Base-by-base conservation (phyloP, 2,888 invertebrate species). In the Nemurella pictetii region DNA sequence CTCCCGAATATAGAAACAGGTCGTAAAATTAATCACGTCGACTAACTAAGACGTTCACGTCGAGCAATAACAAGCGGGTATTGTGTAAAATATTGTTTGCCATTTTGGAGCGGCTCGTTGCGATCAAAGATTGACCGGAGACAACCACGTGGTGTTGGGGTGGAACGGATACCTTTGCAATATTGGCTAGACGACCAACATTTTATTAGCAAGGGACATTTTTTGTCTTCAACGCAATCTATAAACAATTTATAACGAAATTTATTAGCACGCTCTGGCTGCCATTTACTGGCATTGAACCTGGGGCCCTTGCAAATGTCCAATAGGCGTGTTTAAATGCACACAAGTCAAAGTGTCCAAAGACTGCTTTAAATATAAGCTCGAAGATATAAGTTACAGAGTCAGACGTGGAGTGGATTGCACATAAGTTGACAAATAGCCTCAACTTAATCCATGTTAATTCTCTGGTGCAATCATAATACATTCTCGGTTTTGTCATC, bases 391-490 rank as follows among this genome's bases (percentile, higher is more conserved):
- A 75, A 4, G 75, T 75, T 28, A 27, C 75, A 75, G 26, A 75
- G 9, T 26, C 75, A 12, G 75, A 28, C 26, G 27, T 0, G 26
- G 75, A 75, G 75, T 75, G 75, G 27, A 75, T 75, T 28, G 75
- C 75, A 75, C 28, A 25, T 75, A 75, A 27, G 27, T 75, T 75
- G 75, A 75, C 75, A 75, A 75, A 75, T 75, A 26, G 75, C 75
- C 75, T 28, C 28, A 75, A 75, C 75, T 75, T 27, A 75, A 75
- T 75, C 55, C 75, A 75, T 28, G 28, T 28, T 75, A 75, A 75
- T 75, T 75, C 75, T 75, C n/a, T 75, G 75, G 5, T 75, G 75
- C 27, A 75, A 75, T 75, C 55, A 55, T 55, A 55, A 55, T 55
- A 55, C 55, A 55, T 55, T 55, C 55, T 27, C 75, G 75, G 5